Base-by-base conservation (phyloP, 92 coral and sea anemone genomes). In the Virgularia gustaviana region DNA sequence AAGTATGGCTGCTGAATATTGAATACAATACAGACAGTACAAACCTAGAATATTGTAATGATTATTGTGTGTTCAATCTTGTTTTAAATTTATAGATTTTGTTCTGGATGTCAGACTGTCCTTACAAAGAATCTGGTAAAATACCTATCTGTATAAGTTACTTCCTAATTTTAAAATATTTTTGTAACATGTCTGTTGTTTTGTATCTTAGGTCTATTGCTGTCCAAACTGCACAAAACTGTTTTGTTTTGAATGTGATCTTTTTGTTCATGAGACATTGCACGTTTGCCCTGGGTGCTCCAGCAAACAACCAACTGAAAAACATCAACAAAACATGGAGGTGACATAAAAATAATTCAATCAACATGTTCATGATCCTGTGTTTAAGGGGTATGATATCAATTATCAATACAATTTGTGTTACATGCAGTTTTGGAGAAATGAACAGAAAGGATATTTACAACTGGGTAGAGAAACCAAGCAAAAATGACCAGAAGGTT, bases 281-380 rank as follows among this genome's bases (percentile, higher is more conserved):
- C 98, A 92, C 66, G 83, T 90, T 33, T 92, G 98, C 64, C 98
- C 98, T 27, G 98, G 98, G 34, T 92, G 98, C 70, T 85, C 95
- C 5, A 56, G 78, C 67, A 75, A 72, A 24, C 71, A 53, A 23
- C n/a, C n/a, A n/a, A n/a, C n/a, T n/a, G n/a, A n/a, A n/a, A n/a
- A n/a, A n/a, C n/a, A n/a, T n/a, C n/a, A n/a, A n/a, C n/a, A n/a
- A n/a, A n/a, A n/a, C n/a, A n/a, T n/a, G n/a, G n/a, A n/a, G n/a
- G n/a, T n/a, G n/a, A n/a, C n/a, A n/a, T n/a, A n/a, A n/a, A n/a
- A n/a, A n/a, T n/a, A n/a, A n/a, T n/a, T n/a, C n/a, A n/a, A n/a
- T n/a, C n/a, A n/a, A n/a, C n/a, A n/a, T n/a, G n/a, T n/a, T n/a
- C n/a, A n/a, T n/a, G n/a, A n/a, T n/a, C n/a, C n/a, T n/a, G n/a